A percentile compares a stretch with the other conserved stretches of the same genome.
Conservation (phyloP, 2,113 vertebrate species). For the Salvator merianae region DNA sequence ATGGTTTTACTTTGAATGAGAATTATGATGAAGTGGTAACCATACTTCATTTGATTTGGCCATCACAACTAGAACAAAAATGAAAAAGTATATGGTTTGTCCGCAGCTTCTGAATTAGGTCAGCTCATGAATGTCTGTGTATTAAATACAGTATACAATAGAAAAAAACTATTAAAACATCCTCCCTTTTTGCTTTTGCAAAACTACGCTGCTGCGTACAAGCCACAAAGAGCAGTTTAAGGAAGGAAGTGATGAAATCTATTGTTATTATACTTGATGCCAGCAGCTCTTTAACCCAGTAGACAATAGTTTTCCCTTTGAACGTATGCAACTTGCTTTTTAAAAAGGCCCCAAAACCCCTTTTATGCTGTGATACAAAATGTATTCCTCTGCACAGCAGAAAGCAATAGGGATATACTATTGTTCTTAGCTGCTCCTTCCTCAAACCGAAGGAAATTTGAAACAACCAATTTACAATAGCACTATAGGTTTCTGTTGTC, state of each 20-base stretch:
- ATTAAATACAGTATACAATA: not conserved
- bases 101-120: not conserved
- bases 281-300: conserved; percentile 14
- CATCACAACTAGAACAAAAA: not conserved
- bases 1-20: not conserved
- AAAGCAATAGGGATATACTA: not conserved
- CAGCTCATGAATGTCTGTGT: not conserved
- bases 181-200: not conserved
- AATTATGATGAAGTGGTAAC: not conserved
- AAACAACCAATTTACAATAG: not conserved
- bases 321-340: not conserved
- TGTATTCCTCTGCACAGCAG: not conserved
- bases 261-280: not conserved
- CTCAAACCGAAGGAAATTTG: not conserved
- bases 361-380: not conserved
- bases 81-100: not conserved
- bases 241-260: conserved; percentile 66
- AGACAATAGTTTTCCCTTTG: not conserved
- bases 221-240: conserved; percentile 19
- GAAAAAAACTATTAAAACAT: too few species aligned
- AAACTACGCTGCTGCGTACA: not conserved
- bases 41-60: not conserved
- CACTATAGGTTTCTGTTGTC: not conserved
- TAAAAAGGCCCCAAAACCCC: too few species aligned
- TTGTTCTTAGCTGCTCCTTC: not conserved